phyloP scores from a whole-genome alignment of 1,140 invertebrate genomes.

The Acarapis woodi region DNA sequence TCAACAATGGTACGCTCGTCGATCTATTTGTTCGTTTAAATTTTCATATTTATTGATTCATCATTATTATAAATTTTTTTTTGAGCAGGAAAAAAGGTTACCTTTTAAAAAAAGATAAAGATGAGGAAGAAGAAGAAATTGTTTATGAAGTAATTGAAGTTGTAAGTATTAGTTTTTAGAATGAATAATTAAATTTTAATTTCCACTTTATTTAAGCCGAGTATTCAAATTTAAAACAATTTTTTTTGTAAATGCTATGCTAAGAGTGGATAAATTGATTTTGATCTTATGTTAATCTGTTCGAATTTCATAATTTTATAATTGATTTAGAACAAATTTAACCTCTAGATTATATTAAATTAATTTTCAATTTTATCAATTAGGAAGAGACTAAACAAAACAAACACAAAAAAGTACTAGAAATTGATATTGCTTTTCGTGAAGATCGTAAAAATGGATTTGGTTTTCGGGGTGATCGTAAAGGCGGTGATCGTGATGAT shows the following conservation, averaged over 20 bases:
- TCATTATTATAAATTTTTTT: no score
- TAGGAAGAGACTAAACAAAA: constrained; percentile 35
- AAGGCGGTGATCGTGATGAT: constrained; percentile 12
- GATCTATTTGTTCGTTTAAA: no score
- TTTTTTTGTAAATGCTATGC: constrained; percentile 1
- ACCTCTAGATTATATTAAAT: neutral
- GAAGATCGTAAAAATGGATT: constrained; percentile 12
- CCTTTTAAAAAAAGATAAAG: constrained; percentile 44
- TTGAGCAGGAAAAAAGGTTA: constrained; percentile 86
- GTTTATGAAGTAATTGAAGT: constrained; percentile 26
- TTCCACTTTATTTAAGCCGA: constrained; percentile 3
- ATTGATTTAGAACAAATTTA: constrained; percentile 3
- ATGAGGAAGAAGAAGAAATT: constrained; percentile 24
- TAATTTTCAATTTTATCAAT: constrained; percentile 7
- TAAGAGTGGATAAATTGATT: neutral
- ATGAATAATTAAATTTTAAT: constrained; percentile 1
- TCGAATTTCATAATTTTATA: neutral
- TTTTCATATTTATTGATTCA: no score
- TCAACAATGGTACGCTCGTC: constrained; percentile 41
- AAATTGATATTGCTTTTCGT: constrained; percentile 49
- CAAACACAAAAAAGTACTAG: constrained; percentile 50
- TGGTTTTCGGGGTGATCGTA: constrained; percentile 10
- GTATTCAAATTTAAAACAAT: neutral
- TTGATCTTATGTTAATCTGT: neutral
- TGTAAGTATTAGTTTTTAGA: constrained; percentile 5